phyloP scores from a whole-genome alignment of 2,888 invertebrate genomes.

The Octonoba sinensis region DNA sequence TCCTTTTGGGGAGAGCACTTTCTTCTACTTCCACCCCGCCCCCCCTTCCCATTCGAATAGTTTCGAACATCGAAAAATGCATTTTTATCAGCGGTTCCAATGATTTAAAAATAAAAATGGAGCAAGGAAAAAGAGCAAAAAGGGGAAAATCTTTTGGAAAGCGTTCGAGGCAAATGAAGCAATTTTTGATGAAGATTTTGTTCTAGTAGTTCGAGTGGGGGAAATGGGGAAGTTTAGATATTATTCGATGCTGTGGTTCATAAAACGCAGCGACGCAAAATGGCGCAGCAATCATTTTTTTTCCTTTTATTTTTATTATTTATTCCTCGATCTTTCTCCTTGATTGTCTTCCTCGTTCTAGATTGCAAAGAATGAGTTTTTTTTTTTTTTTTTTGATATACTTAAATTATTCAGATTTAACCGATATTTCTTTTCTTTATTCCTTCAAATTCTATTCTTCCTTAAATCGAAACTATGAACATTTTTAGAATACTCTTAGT shows the following conservation, averaged over 20 bases:
- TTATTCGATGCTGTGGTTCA: constrained; percentile 52
- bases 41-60: constrained; percentile 12
- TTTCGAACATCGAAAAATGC: constrained; percentile 43
- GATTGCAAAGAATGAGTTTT: too few species aligned
- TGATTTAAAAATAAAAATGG: constrained; percentile 29
- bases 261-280: constrained; percentile 49
- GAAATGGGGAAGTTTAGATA: constrained; percentile 17
- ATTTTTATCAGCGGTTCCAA: constrained; percentile 55
- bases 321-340: constrained; percentile 50
- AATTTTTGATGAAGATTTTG: constrained; percentile 58
- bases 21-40: background rate
- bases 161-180: constrained; percentile 56
- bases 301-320: constrained; percentile 20
- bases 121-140: background rate
- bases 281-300: constrained; percentile 25
- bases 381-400: too few species aligned
- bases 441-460: too few species aligned
- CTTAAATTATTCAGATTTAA: too few species aligned
- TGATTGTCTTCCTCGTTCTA: constrained; percentile 34
- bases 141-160: constrained; percentile 47
- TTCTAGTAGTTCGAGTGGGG: constrained; percentile 1
- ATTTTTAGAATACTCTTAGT: too few species aligned
- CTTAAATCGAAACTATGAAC: too few species aligned
- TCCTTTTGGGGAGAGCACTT: background rate
- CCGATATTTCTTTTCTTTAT: too few species aligned